Base-by-base conservation (phyloP, 2,888 invertebrate species). In the Alloplasta piceator region DNA sequence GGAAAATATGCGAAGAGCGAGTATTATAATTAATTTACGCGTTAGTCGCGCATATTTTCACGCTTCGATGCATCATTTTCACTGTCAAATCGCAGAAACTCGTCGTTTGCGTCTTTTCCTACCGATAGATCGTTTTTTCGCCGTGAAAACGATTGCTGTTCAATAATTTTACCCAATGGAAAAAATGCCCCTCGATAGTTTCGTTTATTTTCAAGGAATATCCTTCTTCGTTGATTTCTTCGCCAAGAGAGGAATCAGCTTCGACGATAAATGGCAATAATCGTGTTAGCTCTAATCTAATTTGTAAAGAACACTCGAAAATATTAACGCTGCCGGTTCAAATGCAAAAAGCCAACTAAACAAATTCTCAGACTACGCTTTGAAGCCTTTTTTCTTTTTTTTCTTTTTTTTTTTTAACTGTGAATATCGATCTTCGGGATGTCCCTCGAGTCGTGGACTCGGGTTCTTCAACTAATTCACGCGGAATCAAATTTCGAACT, bases 401-500 rank as follows among this genome's bases (percentile, higher is more conserved):
- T n/a, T n/a, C n/a, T n/a, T 12, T 14, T 7, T 9, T 16, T n/a
- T 16, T 16, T 56, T 7, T 10, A 7, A n/a, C 9, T 10, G 48
- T 0, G 39, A 6, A 67, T 75, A 67, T 75, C 12, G 67, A 75
- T 75, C 38, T 38, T 2, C 16, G 38, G 9, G 64, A 75, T 66
- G 66, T 60, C 74, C 50, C 36, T 56, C 4, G 48, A 50, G 48
- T 36, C n/a, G 58, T 12, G 39, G 52, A n/a, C 58, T 46, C 66
- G 48, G 14, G 14, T 66, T 38, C 46, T 58, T 10, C n/a, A 0
- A 39, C 26, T 39, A 67, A 58, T 67, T 67, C 14, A 67, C 58
- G 41, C 67, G 58, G 26, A 14, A 50, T 75, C 67, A 60, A 67
- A 56, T 67, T 58, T 60, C 58, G 67, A 61, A 73, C 73, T 73